Percentiles rank a stretch among this genome's conserved stretches.
Conservation (phyloP, 2,113 vertebrate genomes). For the Rutilus rutilus region DNA sequence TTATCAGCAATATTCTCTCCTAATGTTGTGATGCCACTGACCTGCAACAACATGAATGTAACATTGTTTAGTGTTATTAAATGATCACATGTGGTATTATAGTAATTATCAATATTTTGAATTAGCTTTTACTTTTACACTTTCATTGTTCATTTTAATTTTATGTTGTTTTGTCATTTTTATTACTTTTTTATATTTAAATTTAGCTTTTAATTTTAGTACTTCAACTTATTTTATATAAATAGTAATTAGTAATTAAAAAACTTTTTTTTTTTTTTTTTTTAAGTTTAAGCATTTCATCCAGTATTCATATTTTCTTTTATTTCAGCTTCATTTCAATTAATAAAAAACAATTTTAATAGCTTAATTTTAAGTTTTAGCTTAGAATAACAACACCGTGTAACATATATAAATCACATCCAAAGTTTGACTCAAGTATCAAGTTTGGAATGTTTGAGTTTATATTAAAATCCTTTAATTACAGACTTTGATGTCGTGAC, state of each 20-base stretch:
- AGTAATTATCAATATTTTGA: neutral
- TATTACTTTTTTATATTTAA: neutral
- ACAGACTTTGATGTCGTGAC: neutral
- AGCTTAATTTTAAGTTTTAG: neutral
- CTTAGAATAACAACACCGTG: neutral
- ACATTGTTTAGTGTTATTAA: neutral
- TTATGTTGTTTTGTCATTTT: neutral
- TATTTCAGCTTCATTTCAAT: neutral
- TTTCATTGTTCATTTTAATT: neutral
- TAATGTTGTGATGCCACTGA: constrained; percentile 93
- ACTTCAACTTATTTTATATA: neutral
- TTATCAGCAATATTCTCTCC: constrained; percentile 98
- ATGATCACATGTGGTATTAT: neutral
- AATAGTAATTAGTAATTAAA: no score
- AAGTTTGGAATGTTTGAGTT: no score
- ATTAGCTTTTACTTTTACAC: neutral
- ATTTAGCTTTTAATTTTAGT: neutral
- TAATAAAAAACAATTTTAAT: neutral
- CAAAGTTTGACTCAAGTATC: no score
- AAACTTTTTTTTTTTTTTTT: no score
- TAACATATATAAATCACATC: no score
- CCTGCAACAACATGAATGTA: constrained; percentile 66
- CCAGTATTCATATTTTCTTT: neutral
- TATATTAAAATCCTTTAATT: no score
- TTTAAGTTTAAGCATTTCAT: neutral